Base-by-base conservation (phyloP, 1,140 invertebrate genomes). In the Drosophila gunungcola region DNA sequence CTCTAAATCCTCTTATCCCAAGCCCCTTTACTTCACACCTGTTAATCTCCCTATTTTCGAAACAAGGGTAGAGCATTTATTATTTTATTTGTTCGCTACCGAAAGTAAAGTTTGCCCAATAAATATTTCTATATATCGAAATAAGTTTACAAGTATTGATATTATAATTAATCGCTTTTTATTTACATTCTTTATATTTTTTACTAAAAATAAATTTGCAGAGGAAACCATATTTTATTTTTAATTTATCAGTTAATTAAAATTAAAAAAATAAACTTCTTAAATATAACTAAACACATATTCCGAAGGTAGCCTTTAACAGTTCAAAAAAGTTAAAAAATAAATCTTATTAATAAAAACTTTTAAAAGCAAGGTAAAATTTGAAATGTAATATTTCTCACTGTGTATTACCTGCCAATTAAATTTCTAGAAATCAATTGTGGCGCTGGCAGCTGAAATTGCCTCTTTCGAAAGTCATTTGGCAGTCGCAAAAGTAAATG, bases 81-180 rank as follows among this genome's bases (percentile, higher is more conserved):
- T 2, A 21, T 21, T 60, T 65, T 78, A 53, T 80, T 63, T 74
- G 73, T 70, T 78, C 25, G 54, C 38, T 32, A 39, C 58, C 3
- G 10, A 12, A 45, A 6, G 16, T 25, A 11, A 83, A 83, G 62
- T 86, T 83, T 68, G 41, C 21, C 16, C 84, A 72, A 80, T 88
- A 76, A 88, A 89, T 84, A 73, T 73, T 70, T 83, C 74, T 78
- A 80, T 74, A 80, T 68, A 80, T 89, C 51, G 78, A 73, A 69
- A 73, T 63, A 69, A 62, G 34, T 39, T 12, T 10, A 61, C 68
- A 63, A 51, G 38, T 25, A 54, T 51, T 46, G 41, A 45, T 29
- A 38, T 54, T 16, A 42, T 13, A 52, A 39, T 39, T 39, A n/a
- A n/a, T 5, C 4, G 1, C 12, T n/a, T n/a, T n/a, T 2, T 1